Percentiles rank a stretch among this genome's conserved stretches.
Evolutionary conservation across 2,888 invertebrate genomes (phyloP).

Genomic region (Aplocera efformata): DNA sequence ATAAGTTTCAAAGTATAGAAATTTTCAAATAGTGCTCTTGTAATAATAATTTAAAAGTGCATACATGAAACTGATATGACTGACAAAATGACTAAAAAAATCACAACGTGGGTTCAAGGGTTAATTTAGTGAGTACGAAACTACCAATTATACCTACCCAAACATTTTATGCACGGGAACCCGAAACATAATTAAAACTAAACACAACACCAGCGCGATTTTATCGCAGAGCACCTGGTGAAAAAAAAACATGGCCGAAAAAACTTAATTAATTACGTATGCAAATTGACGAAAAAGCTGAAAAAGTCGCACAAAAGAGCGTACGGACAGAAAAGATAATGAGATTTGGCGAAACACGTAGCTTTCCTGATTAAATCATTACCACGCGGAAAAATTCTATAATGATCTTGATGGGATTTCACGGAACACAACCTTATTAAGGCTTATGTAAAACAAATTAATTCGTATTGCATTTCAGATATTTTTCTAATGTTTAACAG

Average conservation of each 20-base stretch:
- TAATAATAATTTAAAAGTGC: no score
- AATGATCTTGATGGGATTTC: conserved; percentile 7
- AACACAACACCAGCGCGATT: conserved; percentile 36
- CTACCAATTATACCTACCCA: no score
- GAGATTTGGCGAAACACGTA: conserved; percentile 67
- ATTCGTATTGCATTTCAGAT: no score
- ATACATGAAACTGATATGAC: no score
- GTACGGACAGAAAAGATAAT: conserved; percentile 58
- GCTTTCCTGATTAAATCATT: conserved; percentile 31
- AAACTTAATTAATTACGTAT: conserved; percentile 77
- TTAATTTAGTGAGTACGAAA: no score
- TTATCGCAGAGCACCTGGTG: conserved; percentile 51
- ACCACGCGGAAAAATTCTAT: conserved; percentile 3
- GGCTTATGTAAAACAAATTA: no score
- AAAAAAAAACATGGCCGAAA: conserved; percentile 50
- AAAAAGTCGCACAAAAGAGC: conserved; percentile 58
- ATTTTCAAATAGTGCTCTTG: no score
- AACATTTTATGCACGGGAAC: conserved; percentile 18
- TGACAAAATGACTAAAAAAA: no score
- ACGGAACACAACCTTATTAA: not conserved
- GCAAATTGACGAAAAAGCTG: conserved; percentile 73
- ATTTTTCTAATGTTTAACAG: no score
- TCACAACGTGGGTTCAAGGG: no score
- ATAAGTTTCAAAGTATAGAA: no score
- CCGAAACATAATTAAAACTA: conserved; percentile 32